Evolutionary conservation across 2,888 invertebrate species (phyloP).

Genomic region (Archaeoteleia sp.): DNA sequence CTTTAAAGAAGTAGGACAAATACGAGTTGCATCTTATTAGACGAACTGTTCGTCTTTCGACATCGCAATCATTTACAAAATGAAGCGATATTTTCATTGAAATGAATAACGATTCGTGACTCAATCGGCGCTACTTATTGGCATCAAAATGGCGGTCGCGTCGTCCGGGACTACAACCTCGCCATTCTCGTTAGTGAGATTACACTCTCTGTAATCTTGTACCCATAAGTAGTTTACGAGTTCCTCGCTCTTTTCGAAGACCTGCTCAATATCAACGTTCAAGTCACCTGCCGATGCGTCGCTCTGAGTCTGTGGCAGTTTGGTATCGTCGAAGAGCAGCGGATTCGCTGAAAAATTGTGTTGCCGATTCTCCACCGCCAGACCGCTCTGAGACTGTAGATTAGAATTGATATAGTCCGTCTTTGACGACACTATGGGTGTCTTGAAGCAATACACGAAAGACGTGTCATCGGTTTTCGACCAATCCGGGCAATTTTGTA

Average conservation of each 20-base stretch:
- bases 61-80: too few relatives aligned
- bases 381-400: constrained; percentile 7
- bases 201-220: constrained; percentile 52
- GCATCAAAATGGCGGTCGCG: constrained; percentile 27
- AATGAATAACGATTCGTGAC: too few relatives aligned
- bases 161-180: constrained; percentile 1
- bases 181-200: constrained; percentile 27
- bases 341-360: constrained; percentile 64
- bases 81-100: too few relatives aligned
- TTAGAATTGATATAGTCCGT: background rate
- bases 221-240: constrained; percentile 58
- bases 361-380: constrained; percentile 59
- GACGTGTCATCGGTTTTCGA: constrained; percentile 66
- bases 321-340: constrained; percentile 63
- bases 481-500: constrained; percentile 55
- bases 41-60: too few relatives aligned
- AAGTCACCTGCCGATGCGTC: too few relatives aligned
- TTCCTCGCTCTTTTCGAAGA: constrained; percentile 40
- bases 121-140: constrained; percentile 11
- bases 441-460: constrained; percentile 67
- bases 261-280: constrained; percentile 7
- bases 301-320: background rate
- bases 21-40: too few relatives aligned
- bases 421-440: constrained; percentile 61
- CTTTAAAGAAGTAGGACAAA: too few relatives aligned